Conservation (phyloP, 2,888 invertebrate genomes). For the Chorisops tibialis region DNA sequence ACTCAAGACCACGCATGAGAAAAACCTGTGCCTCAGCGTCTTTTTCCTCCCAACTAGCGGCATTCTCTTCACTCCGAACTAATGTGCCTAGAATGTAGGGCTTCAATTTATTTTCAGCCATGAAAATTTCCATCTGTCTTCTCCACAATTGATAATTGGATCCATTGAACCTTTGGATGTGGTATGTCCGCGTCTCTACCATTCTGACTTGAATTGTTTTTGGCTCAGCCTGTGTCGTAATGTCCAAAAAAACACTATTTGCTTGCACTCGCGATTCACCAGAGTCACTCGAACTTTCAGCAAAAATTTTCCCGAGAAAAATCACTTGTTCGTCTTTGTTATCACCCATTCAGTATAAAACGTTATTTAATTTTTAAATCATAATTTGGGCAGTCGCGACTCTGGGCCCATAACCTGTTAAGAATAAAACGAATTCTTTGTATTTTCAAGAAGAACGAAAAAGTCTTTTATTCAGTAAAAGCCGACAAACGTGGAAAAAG, state of each 20-base stretch:
- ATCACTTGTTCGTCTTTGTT: too few relatives aligned
- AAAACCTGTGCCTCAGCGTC: conserved; percentile 34
- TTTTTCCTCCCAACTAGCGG: conserved; percentile 26
- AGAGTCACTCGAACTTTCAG: not conserved
- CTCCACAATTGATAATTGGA: not conserved
- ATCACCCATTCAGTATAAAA: too few relatives aligned
- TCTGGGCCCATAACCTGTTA: too few relatives aligned
- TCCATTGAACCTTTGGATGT: not conserved
- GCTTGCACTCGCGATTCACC: not conserved
- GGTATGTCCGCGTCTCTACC: not conserved
- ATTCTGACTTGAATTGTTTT: not conserved
- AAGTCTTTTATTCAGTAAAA: too few relatives aligned
- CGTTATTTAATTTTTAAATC: too few relatives aligned
- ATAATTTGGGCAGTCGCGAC: too few relatives aligned
- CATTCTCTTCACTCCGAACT: not conserved
- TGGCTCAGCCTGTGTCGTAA: not conserved
- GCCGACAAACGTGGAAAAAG: too few relatives aligned
- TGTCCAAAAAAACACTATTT: not conserved
- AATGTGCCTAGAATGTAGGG: not conserved
- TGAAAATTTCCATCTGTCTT: not conserved
- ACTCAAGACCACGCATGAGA: conserved; percentile 32
- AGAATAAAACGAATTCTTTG: too few relatives aligned
- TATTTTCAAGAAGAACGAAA: too few relatives aligned
- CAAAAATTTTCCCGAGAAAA: too few relatives aligned
- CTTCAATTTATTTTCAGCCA: not conserved